Evolutionary conservation across 2,797 vertebrate species (phyloP), one percentile per base, ranked within the genome.

Genomic region (Eleutherodactylus coqui): DNA sequence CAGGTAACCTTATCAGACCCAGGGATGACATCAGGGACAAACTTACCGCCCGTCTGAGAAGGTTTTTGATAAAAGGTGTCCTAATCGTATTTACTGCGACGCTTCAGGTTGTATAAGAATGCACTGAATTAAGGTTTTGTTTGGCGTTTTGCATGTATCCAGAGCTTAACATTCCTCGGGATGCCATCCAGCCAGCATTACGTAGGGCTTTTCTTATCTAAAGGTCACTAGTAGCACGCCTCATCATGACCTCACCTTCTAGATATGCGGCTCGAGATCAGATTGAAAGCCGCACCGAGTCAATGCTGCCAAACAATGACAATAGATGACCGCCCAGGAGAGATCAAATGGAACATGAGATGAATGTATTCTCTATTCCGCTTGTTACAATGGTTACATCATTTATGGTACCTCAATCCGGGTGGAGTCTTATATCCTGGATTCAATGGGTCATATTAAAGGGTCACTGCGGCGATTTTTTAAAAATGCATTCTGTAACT

Each of bases 1-100:
- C 72, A 86, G 79, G 79, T 77, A 70, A 82, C 85, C 47, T 77
- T 86, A 86, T 82, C 79, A 77, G 70, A 86, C 69, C 43, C 9
- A 76, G 64, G 38, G 16, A 45, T 81, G 43, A 75, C 84, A 75
- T 80, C 77, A 81, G 49, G 49, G 76, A n/a, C 83, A 49, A 45
- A 77, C 11, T 29, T 75, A 34, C 24, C 76, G 3, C 13, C 19
- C 19, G 69, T 86, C 76, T 49, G 21, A 13, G 21, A 32, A 47
- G 62, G 34, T 55, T 27, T 13, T 45, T 32, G 16, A 34, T 32
- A n/a, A n/a, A n/a, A n/a, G 29, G 60, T 14, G 29, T 21, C 43
- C 45, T n/a, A 64, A 32, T 45, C 43, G n/a, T 34, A 53, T 79
- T 58, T 60, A 32, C 29, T 6, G 5, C 60, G 4, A 6, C 4